Percentiles rank a stretch among this genome's conserved stretches.
Conservation (phyloP, 2,797 vertebrate genomes). For the Enteromius trimaculatus region DNA sequence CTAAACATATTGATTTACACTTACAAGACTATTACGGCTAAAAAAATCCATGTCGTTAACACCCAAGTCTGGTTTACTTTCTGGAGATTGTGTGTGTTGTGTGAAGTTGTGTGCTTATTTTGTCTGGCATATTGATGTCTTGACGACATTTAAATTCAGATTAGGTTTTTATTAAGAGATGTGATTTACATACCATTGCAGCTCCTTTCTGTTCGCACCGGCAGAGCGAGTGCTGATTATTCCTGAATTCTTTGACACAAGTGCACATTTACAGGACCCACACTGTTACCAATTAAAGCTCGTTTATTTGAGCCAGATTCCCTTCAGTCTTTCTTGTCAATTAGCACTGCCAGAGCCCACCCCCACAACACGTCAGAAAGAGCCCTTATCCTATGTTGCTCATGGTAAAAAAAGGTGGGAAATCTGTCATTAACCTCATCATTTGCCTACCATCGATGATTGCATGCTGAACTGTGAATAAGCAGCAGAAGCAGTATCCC, state of each 20-base stretch:
- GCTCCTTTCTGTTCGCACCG: neutral
- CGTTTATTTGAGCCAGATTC: conserved; percentile 33
- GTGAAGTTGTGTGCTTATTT: neutral
- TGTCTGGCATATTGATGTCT: neutral
- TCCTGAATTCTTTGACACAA: conserved; percentile 15
- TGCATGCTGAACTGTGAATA: conserved; percentile 28
- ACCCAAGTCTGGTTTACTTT: neutral
- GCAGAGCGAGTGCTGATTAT: neutral
- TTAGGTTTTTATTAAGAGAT: conserved; percentile 1
- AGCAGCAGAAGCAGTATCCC: neutral
- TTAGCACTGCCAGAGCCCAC: conserved; percentile 36
- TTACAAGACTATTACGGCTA: neutral
- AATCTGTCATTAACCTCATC: conserved; percentile 45
- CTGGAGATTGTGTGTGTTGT: no score
- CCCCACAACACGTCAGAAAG: conserved; percentile 32
- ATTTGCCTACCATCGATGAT: conserved; percentile 15
- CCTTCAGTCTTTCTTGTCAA: conserved; percentile 36
- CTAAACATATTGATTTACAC: conserved; percentile 26
- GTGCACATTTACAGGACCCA: conserved; percentile 11
- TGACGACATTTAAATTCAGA: conserved; percentile 26
- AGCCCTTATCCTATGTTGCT: neutral
- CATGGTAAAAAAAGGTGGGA: conserved; percentile 33
- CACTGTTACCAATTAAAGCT: conserved; percentile 46
- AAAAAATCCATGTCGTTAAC: neutral
- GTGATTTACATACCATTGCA: conserved; percentile 15